Percentiles rank a stretch among this genome's conserved stretches.
Evolutionary conservation across 2,113 vertebrate genomes (phyloP).

Genomic region (Tychaedon coryphoeus): DNA sequence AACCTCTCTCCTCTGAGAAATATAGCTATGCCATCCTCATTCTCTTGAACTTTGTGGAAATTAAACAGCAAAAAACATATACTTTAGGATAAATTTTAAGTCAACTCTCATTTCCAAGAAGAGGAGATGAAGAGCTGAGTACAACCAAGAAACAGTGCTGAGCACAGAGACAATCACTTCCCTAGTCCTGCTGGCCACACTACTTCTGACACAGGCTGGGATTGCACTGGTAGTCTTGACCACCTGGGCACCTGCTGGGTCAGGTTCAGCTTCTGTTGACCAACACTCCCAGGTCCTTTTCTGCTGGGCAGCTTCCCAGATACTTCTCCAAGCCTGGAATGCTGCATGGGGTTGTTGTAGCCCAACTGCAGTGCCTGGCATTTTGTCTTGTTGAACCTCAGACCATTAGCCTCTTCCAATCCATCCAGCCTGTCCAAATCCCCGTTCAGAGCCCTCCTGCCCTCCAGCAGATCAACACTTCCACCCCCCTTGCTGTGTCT

Average conservation of each 20-base stretch:
- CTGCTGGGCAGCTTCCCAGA: neutral
- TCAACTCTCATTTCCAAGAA: neutral
- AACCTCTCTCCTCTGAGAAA: neutral
- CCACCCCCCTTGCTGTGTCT: neutral
- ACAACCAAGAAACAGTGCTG: neutral
- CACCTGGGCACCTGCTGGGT: neutral
- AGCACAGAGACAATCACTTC: neutral
- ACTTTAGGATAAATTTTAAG: neutral
- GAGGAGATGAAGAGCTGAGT: neutral
- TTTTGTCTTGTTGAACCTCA: neutral
- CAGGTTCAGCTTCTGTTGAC: neutral
- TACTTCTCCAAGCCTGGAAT: neutral
- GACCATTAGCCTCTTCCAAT: neutral
- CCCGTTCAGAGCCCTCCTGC: neutral
- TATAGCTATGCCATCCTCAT: neutral
- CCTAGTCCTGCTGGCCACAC: neutral
- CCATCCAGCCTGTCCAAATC: neutral
- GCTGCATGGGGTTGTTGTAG: neutral
- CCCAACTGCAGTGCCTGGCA: neutral
- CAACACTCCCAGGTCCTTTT: neutral
- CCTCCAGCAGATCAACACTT: neutral
- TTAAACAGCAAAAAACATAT: neutral
- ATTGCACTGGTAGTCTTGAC: neutral
- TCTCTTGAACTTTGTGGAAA: neutral
- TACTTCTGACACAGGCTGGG: neutral